Evolutionary conservation across 2,113 vertebrate species (phyloP).

Genomic region (Pangasianodon hypophthalmus): DNA sequence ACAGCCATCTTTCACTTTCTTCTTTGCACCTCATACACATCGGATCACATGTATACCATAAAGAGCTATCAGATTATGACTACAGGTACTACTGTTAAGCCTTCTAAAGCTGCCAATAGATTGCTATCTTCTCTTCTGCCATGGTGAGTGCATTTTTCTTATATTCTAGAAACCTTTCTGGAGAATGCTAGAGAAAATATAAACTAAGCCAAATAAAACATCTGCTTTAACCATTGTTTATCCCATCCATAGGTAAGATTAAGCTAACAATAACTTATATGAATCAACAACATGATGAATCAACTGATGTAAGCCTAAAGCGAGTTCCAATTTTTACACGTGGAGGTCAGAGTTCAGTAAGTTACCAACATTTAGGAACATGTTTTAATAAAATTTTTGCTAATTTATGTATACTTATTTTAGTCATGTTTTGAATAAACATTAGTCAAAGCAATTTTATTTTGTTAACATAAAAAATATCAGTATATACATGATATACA

Average conservation of each 20-base stretch:
- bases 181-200: background rate
- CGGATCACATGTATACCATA: too few relatives aligned
- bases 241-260: background rate
- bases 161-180: background rate
- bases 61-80: background rate
- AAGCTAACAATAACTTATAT: background rate
- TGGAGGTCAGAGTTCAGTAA: background rate
- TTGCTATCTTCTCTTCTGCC: background rate
- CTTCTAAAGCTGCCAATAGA: background rate
- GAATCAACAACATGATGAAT: background rate
- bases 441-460: background rate
- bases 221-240: background rate
- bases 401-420: background rate
- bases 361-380: background rate
- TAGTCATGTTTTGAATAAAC: background rate
- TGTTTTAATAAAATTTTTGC: background rate
- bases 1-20: background rate
- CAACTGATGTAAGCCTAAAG: background rate
- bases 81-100: background rate
- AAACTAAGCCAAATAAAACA: background rate
- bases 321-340: background rate
- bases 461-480: too few relatives aligned
- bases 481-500: too few relatives aligned
- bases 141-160: background rate
- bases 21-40: background rate